These are phyloP conservation scores for Chitala chitala DNA, from an alignment of 2,113 vertebrate genomes.

Conservation along the genomic window DNA sequence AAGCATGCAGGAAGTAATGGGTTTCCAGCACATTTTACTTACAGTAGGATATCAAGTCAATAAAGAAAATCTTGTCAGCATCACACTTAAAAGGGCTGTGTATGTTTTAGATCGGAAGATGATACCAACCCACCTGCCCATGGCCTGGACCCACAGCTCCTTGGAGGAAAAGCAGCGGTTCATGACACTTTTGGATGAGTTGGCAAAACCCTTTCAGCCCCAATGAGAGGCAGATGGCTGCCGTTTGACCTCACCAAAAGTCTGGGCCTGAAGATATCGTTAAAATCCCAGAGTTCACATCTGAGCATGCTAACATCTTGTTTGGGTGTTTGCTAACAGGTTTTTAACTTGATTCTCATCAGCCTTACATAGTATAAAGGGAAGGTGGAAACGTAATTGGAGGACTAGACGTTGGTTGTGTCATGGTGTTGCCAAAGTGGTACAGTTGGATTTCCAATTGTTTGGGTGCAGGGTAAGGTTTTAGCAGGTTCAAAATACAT, in stretches of 20 bases:
- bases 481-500: too few relatives aligned
- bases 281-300: background rate
- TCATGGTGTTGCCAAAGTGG: too few relatives aligned
- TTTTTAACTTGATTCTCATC: background rate
- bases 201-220: constrained; percentile 63
- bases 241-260: background rate
- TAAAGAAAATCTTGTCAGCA: too few relatives aligned
- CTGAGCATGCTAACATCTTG: background rate
- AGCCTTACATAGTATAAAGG: background rate
- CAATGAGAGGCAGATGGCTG: constrained; percentile 49
- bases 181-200: constrained; percentile 64
- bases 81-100: background rate
- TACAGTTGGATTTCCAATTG: too few relatives aligned
- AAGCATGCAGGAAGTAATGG: too few relatives aligned
- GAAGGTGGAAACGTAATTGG: background rate
- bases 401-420: too few relatives aligned
- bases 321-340: background rate
- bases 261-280: background rate
- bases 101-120: constrained; percentile 56
- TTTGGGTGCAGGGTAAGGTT: too few relatives aligned
- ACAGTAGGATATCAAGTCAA: too few relatives aligned
- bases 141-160: constrained; percentile 69
- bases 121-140: constrained; percentile 60
- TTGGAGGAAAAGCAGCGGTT: constrained; percentile 65
- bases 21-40: too few relatives aligned